These are phyloP conservation scores for Caerostris darwini DNA, from an alignment of 1,140 invertebrate species.

Conservation along the genomic window DNA sequence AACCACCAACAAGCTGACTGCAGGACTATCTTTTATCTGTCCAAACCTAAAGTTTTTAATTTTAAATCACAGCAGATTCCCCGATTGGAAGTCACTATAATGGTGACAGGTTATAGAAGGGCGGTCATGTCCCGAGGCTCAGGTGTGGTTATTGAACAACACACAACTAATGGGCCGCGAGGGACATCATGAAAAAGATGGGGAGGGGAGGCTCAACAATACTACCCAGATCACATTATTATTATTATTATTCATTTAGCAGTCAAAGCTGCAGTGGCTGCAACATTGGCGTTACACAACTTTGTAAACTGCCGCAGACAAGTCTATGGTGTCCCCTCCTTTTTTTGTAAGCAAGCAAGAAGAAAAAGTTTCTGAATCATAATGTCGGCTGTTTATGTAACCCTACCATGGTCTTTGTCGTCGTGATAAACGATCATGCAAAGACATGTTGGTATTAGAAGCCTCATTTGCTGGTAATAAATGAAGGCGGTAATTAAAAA, in stretches of 20 bases:
- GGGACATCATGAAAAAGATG: constrained; percentile 27
- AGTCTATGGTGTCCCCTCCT: not conserved
- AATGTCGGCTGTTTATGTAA: constrained; percentile 46
- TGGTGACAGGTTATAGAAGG: constrained; percentile 63
- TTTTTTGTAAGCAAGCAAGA: not conserved
- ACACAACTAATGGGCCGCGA: constrained; percentile 53
- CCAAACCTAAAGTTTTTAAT: not conserved
- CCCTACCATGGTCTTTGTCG: not conserved
- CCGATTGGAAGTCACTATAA: constrained; percentile 13
- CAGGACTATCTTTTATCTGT: not conserved
- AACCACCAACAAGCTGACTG: too few species aligned
- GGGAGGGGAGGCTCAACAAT: constrained; percentile 59
- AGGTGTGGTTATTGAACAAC: constrained; percentile 61
- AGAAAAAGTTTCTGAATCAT: not conserved
- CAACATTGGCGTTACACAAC: constrained; percentile 18
- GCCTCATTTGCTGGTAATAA: constrained; percentile 37
- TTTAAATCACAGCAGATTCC: not conserved
- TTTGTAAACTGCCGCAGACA: not conserved
- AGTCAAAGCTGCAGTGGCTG: not conserved
- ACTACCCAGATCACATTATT: constrained; percentile 52
- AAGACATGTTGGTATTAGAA: constrained; percentile 2
- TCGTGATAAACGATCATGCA: constrained; percentile 47
- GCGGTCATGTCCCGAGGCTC: constrained; percentile 26
- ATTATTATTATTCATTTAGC: constrained; percentile 61
- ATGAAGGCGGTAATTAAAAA: constrained; percentile 64